Evolutionary conservation across 2,797 vertebrate species (phyloP), one percentile per base, ranked within the genome.

Genomic region (Lacerta bilineata): DNA sequence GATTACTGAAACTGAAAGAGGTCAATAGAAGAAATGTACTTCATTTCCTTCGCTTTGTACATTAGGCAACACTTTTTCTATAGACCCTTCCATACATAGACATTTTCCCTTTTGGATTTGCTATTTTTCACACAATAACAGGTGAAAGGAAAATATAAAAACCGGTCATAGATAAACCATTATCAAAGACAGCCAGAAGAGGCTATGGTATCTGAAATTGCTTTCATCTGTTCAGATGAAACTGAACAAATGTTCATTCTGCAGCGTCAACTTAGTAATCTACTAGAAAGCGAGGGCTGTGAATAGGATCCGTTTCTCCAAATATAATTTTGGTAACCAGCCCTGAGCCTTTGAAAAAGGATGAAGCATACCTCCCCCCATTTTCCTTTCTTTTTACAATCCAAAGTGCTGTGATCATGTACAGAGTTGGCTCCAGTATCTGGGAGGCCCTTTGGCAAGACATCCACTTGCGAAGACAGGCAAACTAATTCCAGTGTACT

Each of bases 51-150:
- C 36, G 55, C 64, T 71, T 36, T 79, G 61, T 80, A 23, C 27
- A 23, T 55, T 29, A 69, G 76, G 50, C 23, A 39, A 46, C 39
- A 33, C 29, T 77, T 43, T 77, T 43, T 77, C 84, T 66, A 66
- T 25, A 33, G 5, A 46, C 59, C 18, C 41, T 50, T 79, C 66
- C 76, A 69, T 69, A 79, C 43, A 39, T 55, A 39, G 77, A 79
- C n/a, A 69, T 86, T 69, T 79, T 27, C 61, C 29, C 64, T 79
- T 86, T 36, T 68, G 39, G 61, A 69, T 69, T 55, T 86, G 36
- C 61, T 68, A 68, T 79, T 64, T 69, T 80, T 86, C 76, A 71
- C 64, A 83, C n/a, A 79, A 86, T 79, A 50, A 50, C n/a, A 86
- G 43, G 29, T 36, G 43, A 79, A 46, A 55, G 61, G 66, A 55